Percentiles rank a stretch among this genome's conserved stretches.
phyloP scores from a whole-genome alignment of 2,888 invertebrate genomes.

The Hecatera dysodea region DNA sequence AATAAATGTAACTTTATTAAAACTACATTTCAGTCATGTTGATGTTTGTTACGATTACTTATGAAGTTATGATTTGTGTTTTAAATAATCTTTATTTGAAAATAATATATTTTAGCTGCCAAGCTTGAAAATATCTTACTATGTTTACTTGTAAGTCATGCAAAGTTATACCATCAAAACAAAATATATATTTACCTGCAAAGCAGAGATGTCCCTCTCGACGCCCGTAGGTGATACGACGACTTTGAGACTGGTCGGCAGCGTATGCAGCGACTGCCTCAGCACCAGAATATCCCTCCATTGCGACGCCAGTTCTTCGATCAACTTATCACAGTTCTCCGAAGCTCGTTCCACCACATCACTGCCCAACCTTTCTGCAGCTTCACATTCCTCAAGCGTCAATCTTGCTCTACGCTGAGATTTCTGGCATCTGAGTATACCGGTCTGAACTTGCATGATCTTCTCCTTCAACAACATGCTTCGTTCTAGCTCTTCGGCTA shows the following conservation, averaged over 20 bases:
- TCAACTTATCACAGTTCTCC: constrained; percentile 93
- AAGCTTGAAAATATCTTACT: no score
- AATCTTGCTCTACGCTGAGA: constrained; percentile 92
- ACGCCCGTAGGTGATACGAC: constrained; percentile 94
- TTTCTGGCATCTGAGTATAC: constrained; percentile 93
- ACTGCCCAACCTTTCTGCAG: constrained; percentile 93
- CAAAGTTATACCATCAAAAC: no score
- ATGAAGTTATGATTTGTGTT: no score
- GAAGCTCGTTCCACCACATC: constrained; percentile 95
- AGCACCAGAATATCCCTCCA: constrained; percentile 95
- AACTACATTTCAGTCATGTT: no score
- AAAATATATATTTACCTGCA: constrained; percentile 80
- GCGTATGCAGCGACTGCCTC: constrained; percentile 94
- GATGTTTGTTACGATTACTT: no score
- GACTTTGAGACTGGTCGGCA: constrained; percentile 94
- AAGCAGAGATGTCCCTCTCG: constrained; percentile 94
- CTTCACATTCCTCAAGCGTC: constrained; percentile 94
- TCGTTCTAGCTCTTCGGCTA: constrained; percentile 95
- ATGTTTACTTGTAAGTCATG: no score
- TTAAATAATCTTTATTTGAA: no score
- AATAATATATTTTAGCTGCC: no score
- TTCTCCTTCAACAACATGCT: constrained; percentile 94
- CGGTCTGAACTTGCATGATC: constrained; percentile 93
- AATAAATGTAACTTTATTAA: no score
- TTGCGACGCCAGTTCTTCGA: constrained; percentile 93